A percentile compares a stretch with the other conserved stretches of the same genome.
phyloP scores from a whole-genome alignment of 2,888 invertebrate genomes.

The Petrolisthes cinctipes region DNA sequence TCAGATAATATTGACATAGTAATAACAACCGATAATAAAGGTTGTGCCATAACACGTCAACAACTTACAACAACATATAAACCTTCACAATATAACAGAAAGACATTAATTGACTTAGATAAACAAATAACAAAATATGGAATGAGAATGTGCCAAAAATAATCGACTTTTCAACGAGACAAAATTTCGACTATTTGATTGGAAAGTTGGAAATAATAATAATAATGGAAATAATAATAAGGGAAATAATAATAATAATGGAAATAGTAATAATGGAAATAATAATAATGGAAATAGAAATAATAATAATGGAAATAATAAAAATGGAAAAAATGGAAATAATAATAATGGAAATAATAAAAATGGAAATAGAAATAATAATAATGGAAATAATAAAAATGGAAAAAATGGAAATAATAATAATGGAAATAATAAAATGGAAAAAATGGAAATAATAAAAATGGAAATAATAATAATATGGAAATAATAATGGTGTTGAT shows the following conservation, averaged over 20 bases:
- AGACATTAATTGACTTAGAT: constrained; percentile 18
- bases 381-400: not conserved
- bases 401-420: too few species aligned
- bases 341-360: not conserved
- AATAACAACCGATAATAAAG: not conserved
- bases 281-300: too few species aligned
- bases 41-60: constrained; percentile 29
- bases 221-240: not conserved
- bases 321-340: not conserved
- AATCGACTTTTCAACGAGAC: constrained; percentile 48
- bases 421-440: too few species aligned
- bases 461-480: too few species aligned
- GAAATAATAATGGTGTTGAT: too few species aligned
- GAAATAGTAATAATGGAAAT: not conserved
- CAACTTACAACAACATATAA: constrained; percentile 39
- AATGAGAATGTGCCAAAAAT: constrained; percentile 24
- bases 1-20: not conserved
- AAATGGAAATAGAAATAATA: too few species aligned
- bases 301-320: not conserved
- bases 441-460: not conserved
- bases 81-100: constrained; percentile 18
- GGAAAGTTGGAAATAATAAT: not conserved
- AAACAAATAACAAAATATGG: constrained; percentile 50
- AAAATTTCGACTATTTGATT: constrained; percentile 53
- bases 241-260: too few species aligned